These are phyloP conservation scores for Porites divaricata DNA, from an alignment of 92 coral and sea anemone genomes.

Conservation along the genomic window DNA sequence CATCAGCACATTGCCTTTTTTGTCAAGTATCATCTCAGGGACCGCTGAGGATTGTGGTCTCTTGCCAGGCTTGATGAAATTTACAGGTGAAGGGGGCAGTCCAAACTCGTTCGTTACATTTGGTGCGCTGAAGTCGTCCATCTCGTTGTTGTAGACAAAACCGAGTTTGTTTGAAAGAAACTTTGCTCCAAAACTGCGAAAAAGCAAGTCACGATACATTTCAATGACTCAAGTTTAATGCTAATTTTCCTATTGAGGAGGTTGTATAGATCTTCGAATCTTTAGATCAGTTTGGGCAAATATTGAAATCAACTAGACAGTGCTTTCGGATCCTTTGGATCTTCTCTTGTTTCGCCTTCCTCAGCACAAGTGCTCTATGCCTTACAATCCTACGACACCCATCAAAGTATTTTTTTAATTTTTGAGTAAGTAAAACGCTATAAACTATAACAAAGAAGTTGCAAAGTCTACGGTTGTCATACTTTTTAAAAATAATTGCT, in stretches of 20 bases:
- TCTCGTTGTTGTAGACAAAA: conserved; percentile 94
- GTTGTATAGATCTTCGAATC: not conserved
- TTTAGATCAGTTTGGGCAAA: no score
- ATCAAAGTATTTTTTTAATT: no score
- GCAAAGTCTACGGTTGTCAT: no score
- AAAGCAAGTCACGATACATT: not conserved
- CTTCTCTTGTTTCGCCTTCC: no score
- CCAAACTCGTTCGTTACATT: conserved; percentile 95
- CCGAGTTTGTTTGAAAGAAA: conserved; percentile 93
- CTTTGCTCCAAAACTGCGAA: conserved; percentile 93
- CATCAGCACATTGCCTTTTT: conserved; percentile 86
- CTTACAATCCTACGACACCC: no score
- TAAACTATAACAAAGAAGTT: no score
- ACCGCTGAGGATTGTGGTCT: conserved; percentile 99
- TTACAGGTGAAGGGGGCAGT: conserved; percentile 90
- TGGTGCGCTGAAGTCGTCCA: conserved; percentile 99
- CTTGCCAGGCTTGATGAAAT: conserved; percentile 97
- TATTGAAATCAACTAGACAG: no score
- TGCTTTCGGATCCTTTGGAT: no score
- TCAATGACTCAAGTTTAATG: not conserved
- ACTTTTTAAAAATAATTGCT: no score
- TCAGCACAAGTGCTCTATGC: no score
- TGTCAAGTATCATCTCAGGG: conserved; percentile 89
- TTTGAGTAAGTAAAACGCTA: no score
- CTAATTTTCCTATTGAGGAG: not conserved